These are phyloP conservation scores for Tanytarsus gracilentus DNA, from an alignment of 2,888 invertebrate genomes.

Conservation along the genomic window DNA sequence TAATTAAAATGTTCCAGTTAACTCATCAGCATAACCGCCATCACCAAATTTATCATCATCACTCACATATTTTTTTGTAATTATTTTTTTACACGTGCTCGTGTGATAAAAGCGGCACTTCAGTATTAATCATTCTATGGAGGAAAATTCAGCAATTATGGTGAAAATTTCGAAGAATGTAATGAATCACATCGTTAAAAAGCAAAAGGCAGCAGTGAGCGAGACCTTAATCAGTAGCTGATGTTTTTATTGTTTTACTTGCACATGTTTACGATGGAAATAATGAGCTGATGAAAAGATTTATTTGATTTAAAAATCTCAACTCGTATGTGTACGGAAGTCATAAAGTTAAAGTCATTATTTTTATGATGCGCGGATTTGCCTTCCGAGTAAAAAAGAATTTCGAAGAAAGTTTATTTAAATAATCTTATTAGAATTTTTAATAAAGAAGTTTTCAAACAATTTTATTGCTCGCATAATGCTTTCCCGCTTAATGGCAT, in stretches of 20 bases:
- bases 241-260: no score
- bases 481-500: not conserved
- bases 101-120: no score
- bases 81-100: not conserved
- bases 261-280: no score
- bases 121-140: no score
- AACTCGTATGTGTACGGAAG: not conserved
- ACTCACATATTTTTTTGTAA: not conserved
- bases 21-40: no score
- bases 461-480: not conserved
- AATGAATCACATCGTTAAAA: no score
- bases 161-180: not conserved
- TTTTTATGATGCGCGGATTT: not conserved
- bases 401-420: slow-evolving; percentile 18
- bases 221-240: no score
- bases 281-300: slow-evolving; percentile 27
- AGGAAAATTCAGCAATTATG: no score
- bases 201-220: no score
- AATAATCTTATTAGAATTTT: slow-evolving; percentile 28
- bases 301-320: slow-evolving; percentile 23
- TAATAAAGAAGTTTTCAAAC: not conserved
- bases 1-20: no score
- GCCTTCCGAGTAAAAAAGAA: not conserved
- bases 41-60: not conserved
- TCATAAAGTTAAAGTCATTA: not conserved